Evolutionary conservation across 2,797 vertebrate species (phyloP).

Genomic region (Cyclura pinguis): DNA sequence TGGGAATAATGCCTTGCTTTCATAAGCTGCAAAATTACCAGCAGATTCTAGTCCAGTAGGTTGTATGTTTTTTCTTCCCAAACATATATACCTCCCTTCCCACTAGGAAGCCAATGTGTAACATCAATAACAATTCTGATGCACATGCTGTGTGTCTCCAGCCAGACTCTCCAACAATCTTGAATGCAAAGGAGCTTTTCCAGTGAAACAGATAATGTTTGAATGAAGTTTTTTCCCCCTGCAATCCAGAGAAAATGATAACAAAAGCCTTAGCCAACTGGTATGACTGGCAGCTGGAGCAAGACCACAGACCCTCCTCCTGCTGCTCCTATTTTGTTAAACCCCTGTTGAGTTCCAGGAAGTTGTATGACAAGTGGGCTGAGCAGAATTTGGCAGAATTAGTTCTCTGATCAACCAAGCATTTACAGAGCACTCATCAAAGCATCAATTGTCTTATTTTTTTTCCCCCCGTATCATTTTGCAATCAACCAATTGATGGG

Average conservation of each 20-base stretch:
- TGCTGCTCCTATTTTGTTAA: neutral
- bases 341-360: neutral
- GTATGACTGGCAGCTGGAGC: conserved; percentile 1
- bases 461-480: conserved; percentile 42
- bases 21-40: neutral
- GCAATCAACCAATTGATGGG: conserved; percentile 70
- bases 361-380: accelerated
- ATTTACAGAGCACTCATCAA: conserved; percentile 40
- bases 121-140: conserved; percentile 66
- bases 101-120: conserved; percentile 52
- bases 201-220: neutral
- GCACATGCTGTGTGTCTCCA: conserved; percentile 43
- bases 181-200: neutral
- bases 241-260: conserved; percentile 7
- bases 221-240: neutral
- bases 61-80: too few relatives aligned
- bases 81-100: conserved; percentile 15
- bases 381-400: neutral
- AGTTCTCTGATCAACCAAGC: neutral
- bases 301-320: too few relatives aligned
- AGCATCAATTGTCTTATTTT: conserved; percentile 58
- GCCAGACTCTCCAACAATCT: neutral
- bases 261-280: conserved; percentile 1
- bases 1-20: neutral
- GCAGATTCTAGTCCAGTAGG: neutral